phyloP scores from a whole-genome alignment of 2,888 invertebrate species.

The Eupithecia abbreviata region DNA sequence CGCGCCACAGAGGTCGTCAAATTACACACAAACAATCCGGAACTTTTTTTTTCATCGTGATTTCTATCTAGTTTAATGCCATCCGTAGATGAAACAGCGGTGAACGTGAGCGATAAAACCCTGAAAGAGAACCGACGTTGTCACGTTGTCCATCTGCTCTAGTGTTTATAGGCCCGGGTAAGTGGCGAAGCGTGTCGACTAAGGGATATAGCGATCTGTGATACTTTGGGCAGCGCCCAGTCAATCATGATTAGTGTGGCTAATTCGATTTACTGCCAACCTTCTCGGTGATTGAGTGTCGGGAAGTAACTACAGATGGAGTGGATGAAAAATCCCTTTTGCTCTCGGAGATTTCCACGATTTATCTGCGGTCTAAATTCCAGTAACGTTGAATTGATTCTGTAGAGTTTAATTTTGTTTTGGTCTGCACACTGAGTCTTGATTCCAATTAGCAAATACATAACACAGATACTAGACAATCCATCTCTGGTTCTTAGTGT shows the following conservation, averaged over 20 bases:
- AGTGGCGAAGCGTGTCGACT: slow-evolving; percentile 39
- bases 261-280: slow-evolving; percentile 20
- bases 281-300: slow-evolving; percentile 10
- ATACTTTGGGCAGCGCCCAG: slow-evolving; percentile 24
- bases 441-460: background rate
- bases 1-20: too few relatives aligned
- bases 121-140: slow-evolving; percentile 32
- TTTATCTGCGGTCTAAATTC: background rate
- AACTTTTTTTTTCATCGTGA: background rate
- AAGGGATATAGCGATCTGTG: slow-evolving; percentile 27
- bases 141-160: slow-evolving; percentile 33
- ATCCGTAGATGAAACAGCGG: slow-evolving; percentile 2
- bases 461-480: background rate
- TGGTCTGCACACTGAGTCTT: background rate
- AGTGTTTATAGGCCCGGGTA: slow-evolving; percentile 32
- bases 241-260: slow-evolving; percentile 29
- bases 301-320: background rate
- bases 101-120: slow-evolving; percentile 37
- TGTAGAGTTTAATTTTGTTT: background rate
- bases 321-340: slow-evolving; percentile 1
- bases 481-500: too few relatives aligned
- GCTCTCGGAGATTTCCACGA: background rate
- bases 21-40: too few relatives aligned
- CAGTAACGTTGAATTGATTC: background rate
- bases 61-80: background rate